Conservation (phyloP, 2,888 invertebrate species). For the Heteromyza rotundicornis region DNA sequence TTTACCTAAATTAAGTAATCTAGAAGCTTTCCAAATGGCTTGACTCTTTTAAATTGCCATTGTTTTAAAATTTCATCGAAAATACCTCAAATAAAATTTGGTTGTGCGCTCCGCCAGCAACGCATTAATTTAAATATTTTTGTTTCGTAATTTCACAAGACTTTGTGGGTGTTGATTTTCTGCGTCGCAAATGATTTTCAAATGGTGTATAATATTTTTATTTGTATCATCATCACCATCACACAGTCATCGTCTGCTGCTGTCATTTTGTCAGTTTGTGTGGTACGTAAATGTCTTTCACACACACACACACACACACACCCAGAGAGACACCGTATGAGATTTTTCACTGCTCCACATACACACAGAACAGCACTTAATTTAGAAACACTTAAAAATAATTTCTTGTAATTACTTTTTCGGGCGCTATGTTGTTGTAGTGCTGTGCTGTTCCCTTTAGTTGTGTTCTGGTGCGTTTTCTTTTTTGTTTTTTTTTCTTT, state of each 20-base stretch:
- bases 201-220: too few species aligned
- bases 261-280: not conserved
- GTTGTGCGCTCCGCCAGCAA: too few species aligned
- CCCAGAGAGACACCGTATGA: not conserved
- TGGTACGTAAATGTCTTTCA: not conserved
- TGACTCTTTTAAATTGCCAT: too few species aligned
- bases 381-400: conserved; percentile 6
- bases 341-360: not conserved
- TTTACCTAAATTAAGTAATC: too few species aligned
- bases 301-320: not conserved
- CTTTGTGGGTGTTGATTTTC: conserved; percentile 1
- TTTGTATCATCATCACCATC: not conserved
- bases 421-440: not conserved
- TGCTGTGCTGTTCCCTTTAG: not conserved
- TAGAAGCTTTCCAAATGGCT: too few species aligned
- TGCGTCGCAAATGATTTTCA: not conserved
- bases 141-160: too few species aligned
- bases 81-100: too few species aligned
- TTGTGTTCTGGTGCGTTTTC: not conserved
- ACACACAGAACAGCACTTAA: not conserved
- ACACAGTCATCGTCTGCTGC: not conserved
- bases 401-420: conserved; percentile 6
- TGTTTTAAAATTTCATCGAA: too few species aligned
- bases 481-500: too few species aligned
- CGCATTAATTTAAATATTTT: too few species aligned